Conservation (phyloP, 2,113 vertebrate genomes). For the Percina caprodes region DNA sequence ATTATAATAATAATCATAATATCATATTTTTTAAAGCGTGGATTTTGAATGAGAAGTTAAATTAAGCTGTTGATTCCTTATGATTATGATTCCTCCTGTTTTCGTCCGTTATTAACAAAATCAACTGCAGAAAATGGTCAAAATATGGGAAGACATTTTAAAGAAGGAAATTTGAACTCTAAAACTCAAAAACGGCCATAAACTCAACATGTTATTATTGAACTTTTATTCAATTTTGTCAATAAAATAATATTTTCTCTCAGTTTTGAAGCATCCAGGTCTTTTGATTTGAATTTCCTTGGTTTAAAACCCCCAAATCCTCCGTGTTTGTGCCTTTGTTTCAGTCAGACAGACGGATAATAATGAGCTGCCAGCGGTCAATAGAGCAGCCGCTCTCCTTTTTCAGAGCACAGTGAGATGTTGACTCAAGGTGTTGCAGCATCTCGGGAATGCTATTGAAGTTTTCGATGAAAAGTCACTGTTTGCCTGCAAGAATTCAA, state of each 20-base stretch:
- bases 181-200: not conserved
- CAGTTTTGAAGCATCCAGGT: not conserved
- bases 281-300: not conserved
- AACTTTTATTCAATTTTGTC: not conserved
- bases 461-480: conserved; percentile 57
- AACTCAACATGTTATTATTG: not conserved
- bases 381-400: conserved; percentile 16
- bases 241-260: not conserved
- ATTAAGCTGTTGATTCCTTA: conserved; percentile 2
- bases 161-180: not conserved
- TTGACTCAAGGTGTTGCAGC: conserved; percentile 77
- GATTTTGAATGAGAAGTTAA: not conserved
- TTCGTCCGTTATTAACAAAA: not conserved
- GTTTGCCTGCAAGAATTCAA: conserved; percentile 47
- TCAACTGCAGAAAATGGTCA: not conserved
- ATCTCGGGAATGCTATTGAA: conserved; percentile 73
- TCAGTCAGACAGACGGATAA: conserved; percentile 6
- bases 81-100: not conserved
- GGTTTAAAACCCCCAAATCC: not conserved
- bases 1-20: not conserved
- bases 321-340: not conserved
- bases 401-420: conserved; percentile 65
- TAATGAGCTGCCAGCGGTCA: conserved; percentile 8
- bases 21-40: not conserved
- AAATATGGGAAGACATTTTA: not conserved